These are phyloP conservation scores for Formicarius rufipectus DNA, from an alignment of 2,113 vertebrate genomes.

Conservation along the genomic window DNA sequence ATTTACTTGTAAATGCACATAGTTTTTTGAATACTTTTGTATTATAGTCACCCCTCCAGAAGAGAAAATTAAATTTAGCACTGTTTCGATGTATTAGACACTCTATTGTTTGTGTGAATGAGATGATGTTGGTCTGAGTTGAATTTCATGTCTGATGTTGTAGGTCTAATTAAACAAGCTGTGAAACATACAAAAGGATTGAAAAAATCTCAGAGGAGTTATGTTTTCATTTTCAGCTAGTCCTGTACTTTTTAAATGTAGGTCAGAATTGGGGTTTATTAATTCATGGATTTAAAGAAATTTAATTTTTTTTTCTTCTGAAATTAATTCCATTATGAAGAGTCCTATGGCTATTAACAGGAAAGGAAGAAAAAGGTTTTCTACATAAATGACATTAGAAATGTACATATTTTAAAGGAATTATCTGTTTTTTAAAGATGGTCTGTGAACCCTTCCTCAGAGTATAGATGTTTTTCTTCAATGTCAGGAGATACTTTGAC, in stretches of 20 bases:
- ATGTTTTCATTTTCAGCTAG: background rate
- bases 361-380: background rate
- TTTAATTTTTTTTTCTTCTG: background rate
- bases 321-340: slow-evolving; percentile 7
- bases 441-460: background rate
- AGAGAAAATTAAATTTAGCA: background rate
- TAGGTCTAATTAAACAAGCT: background rate
- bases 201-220: background rate
- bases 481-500: background rate
- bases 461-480: background rate
- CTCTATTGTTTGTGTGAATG: background rate
- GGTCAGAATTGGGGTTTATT: background rate
- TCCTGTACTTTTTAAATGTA: background rate
- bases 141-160: background rate
- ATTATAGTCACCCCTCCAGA: background rate
- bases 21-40: background rate
- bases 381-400: slow-evolving; percentile 20
- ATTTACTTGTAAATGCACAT: background rate
- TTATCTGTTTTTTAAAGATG: background rate
- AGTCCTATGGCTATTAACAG: background rate
- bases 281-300: background rate
- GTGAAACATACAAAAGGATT: background rate
- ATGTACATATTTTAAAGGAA: background rate
- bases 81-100: background rate
- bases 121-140: background rate